These are phyloP conservation scores for Calonectris borealis DNA, from an alignment of 2,113 vertebrate genomes.

Conservation along the genomic window DNA sequence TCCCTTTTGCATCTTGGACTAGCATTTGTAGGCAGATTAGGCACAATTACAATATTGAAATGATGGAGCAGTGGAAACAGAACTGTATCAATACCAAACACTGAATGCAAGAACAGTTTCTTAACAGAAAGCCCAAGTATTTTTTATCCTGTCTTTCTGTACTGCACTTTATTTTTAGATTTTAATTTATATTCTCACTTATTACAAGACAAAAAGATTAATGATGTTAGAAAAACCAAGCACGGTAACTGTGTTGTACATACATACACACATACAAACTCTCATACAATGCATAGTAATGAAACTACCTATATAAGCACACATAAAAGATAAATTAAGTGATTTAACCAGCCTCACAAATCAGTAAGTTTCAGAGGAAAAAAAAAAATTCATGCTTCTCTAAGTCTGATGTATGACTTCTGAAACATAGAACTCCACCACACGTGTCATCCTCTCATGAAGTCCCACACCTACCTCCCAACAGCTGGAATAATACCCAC, in stretches of 20 bases:
- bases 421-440: neutral
- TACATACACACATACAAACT: neutral
- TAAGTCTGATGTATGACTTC: neutral
- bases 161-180: neutral
- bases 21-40: neutral
- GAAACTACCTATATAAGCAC: neutral
- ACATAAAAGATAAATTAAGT: neutral
- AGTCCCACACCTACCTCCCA: neutral
- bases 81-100: neutral
- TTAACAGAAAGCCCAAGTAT: neutral
- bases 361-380: neutral
- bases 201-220: neutral
- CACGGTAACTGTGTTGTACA: neutral
- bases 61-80: neutral
- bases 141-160: neutral
- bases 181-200: neutral
- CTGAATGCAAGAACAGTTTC: neutral
- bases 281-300: neutral
- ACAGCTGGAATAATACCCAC: neutral
- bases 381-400: neutral
- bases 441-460: fast-evolving
- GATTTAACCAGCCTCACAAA: neutral
- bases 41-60: neutral
- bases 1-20: neutral
- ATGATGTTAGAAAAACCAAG: neutral